phyloP scores from a whole-genome alignment of 2,888 invertebrate genomes.

The Strigamia crassipes region DNA sequence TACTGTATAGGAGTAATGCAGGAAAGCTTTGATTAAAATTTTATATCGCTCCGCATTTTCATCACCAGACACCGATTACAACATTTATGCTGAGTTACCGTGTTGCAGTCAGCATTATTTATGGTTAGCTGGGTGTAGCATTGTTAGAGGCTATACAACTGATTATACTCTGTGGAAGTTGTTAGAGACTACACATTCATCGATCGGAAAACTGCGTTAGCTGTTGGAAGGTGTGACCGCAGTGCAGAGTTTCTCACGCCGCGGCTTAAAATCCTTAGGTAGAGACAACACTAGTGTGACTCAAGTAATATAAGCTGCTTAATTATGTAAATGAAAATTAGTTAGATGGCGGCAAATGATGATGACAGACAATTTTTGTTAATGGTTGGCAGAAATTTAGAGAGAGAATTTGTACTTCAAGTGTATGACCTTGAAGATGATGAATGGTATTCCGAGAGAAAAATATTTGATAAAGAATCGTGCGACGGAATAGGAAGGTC shows the following conservation, averaged over 20 bases:
- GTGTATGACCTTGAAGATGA: background rate
- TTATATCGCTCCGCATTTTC: no score
- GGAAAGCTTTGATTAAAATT: no score
- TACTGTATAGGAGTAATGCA: no score
- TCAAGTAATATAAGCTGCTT: no score
- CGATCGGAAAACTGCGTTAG: background rate
- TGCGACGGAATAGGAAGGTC: background rate
- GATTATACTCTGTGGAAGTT: background rate
- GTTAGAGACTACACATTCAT: background rate
- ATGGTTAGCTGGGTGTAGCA: no score
- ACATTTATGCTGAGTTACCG: no score
- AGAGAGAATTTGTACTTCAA: background rate
- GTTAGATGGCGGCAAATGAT: no score
- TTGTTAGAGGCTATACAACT: no score
- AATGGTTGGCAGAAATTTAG: background rate
- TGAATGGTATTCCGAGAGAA: background rate
- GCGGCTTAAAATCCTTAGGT: background rate
- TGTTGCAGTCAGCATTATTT: no score
- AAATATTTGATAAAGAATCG: background rate
- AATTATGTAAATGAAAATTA: no score
- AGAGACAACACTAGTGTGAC: no score
- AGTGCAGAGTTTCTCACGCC: background rate
- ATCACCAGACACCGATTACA: no score
- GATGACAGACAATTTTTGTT: background rate
- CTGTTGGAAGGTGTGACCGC: background rate